Percentiles rank a stretch among this genome's conserved stretches.
phyloP scores from a whole-genome alignment of 2,113 vertebrate species.

The Seriola dumerili region DNA sequence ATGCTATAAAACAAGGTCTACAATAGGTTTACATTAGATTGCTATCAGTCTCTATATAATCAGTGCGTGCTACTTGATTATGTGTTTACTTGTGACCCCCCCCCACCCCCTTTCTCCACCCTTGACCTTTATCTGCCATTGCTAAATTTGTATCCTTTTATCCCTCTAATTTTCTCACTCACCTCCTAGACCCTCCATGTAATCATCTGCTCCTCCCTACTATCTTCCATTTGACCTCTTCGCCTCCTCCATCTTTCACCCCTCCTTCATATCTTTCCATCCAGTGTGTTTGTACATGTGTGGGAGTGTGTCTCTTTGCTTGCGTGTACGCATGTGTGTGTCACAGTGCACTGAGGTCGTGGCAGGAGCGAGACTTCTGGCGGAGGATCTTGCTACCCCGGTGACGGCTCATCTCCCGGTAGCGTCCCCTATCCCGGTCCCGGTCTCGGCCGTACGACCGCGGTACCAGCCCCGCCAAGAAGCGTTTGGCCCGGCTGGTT shows the following conservation, averaged over 20 bases:
- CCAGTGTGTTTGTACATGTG: slow-evolving; percentile 46
- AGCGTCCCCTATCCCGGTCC: slow-evolving; percentile 81
- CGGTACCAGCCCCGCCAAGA: slow-evolving; percentile 90
- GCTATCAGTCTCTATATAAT: slow-evolving; percentile 75
- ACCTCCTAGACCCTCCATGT: background rate
- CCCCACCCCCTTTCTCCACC: background rate
- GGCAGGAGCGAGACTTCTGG: slow-evolving; percentile 93
- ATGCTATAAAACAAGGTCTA: slow-evolving; percentile 79
- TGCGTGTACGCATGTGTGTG: slow-evolving; percentile 21
- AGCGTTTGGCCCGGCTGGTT: slow-evolving; percentile 91
- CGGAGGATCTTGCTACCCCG: slow-evolving; percentile 89
- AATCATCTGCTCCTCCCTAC: background rate
- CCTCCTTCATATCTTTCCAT: slow-evolving; percentile 1
- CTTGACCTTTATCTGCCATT: background rate
- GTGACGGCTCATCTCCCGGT: slow-evolving; percentile 84
- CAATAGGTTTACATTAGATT: slow-evolving; percentile 66
- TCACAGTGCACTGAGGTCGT: slow-evolving; percentile 91
- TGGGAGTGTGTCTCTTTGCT: slow-evolving; percentile 33
- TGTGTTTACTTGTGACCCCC: slow-evolving; percentile 57
- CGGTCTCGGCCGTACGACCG: slow-evolving; percentile 84
- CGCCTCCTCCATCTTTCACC: background rate
- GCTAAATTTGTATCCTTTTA: background rate
- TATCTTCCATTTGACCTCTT: background rate
- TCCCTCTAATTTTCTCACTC: background rate
- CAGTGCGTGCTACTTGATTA: slow-evolving; percentile 69